Percentiles rank a stretch among this genome's conserved stretches.
Conservation (phyloP, 2,113 vertebrate genomes). For the Hippopotamus amphibius region DNA sequence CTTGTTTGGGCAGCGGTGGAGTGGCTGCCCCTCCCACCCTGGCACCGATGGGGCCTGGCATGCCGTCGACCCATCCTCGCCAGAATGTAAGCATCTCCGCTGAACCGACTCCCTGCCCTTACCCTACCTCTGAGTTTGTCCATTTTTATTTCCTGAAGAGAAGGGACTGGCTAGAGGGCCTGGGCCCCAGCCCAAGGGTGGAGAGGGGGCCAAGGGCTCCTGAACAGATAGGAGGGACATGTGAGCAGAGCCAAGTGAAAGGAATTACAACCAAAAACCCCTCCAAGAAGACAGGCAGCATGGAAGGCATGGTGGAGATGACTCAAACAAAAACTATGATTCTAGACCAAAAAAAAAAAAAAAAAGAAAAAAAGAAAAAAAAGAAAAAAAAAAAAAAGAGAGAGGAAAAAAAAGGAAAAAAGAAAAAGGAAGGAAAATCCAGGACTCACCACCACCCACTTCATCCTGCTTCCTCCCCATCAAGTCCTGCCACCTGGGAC, state of each 20-base stretch:
- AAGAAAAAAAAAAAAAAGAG: conserved; percentile 78
- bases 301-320: conserved; percentile 84
- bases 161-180: conserved; percentile 71
- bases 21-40: neutral
- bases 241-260: conserved; percentile 84
- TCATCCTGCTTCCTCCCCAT: conserved; percentile 67
- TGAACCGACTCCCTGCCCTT: conserved; percentile 64
- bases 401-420: conserved; percentile 84
- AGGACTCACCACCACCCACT: conserved; percentile 77
- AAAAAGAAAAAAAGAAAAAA: conserved; percentile 80
- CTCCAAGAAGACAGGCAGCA: conserved; percentile 78
- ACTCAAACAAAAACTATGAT: conserved; percentile 91
- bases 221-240: conserved; percentile 65
- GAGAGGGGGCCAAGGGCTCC: conserved; percentile 82
- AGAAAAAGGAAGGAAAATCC: conserved; percentile 67
- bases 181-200: conserved; percentile 85
- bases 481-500: conserved; percentile 37
- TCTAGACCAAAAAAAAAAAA: conserved; percentile 93
- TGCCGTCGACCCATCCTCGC: neutral
- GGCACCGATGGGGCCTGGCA: conserved; percentile 33
- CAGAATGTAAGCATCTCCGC: conserved; percentile 74
- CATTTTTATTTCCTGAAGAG: conserved; percentile 75
- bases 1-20: conserved; percentile 46
- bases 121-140: conserved; percentile 79
- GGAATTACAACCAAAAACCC: conserved; percentile 72